Evolutionary conservation across 2,797 vertebrate genomes (phyloP).

Genomic region (Ispidina picta): DNA sequence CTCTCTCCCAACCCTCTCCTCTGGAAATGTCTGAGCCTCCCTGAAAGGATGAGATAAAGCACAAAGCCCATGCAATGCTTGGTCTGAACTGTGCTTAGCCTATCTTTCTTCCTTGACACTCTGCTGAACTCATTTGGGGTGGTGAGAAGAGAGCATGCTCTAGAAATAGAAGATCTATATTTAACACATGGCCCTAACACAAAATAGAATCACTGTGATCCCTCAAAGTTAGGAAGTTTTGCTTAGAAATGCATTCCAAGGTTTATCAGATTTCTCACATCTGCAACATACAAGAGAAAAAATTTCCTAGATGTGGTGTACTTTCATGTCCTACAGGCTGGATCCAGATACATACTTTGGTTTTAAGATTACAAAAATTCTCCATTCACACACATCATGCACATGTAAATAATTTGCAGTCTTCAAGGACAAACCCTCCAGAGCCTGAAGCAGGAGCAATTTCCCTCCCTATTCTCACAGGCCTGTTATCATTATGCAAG

Average conservation of each 20-base stretch:
- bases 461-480: not conserved
- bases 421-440: not conserved
- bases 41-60: not conserved
- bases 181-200: not conserved
- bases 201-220: not conserved
- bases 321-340: not conserved
- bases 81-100: not conserved
- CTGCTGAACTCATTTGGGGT: not conserved
- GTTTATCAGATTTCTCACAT: constrained; percentile 27
- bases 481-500: not conserved
- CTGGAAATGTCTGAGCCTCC: not conserved
- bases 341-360: not conserved
- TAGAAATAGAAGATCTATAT: constrained; percentile 30
- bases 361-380: not conserved
- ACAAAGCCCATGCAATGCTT: not conserved
- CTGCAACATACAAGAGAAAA: not conserved
- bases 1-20: not conserved
- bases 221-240: constrained; percentile 3
- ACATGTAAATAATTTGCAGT: constrained; percentile 1
- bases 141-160: not conserved
- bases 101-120: not conserved
- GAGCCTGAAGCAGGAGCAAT: not conserved
- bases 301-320: not conserved
- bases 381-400: not conserved
- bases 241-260: constrained; percentile 12